Evolutionary conservation across 2,888 invertebrate genomes (phyloP), one percentile per base, ranked within the genome.

Genomic region (Apodemia duryi): DNA sequence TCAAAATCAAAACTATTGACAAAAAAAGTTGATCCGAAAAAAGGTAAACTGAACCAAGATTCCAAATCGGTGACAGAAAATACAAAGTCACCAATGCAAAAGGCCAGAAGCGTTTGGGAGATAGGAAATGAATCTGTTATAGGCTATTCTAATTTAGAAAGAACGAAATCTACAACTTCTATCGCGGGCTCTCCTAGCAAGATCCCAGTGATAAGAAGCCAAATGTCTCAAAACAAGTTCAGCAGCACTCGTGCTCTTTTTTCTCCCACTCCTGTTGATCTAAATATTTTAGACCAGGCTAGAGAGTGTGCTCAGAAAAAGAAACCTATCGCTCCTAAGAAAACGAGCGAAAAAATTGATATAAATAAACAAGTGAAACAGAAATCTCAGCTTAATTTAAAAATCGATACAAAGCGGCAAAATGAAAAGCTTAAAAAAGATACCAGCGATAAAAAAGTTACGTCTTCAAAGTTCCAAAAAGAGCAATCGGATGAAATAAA

Each of bases 141-240:
- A 28, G 60, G 38, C 72, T 75, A 82, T 71, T 77, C 88, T 54
- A 83, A 80, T 73, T 80, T 92, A 74, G 91, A 92, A 76, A 86
- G 92, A 75, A 92, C 92, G 41, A 89, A 82, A 75, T 92, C 92
- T 64, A 87, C 86, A 61, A 91, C 91, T 86, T 91, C 91, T 91
- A 91, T 92, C 86, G 84, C 92, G 84, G 89, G 92, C 74, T 93
- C 93, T 86, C 91, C 92, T 63, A 94, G 94, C 78, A 93, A 93
- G 87, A 94, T 94, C 83, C 94, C 94, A 78, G 92, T 94, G 87
- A 91, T 92, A 75, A 89, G 92, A 81, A 87, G 91, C 82, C 91
- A 91, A 77, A 86, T 91, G 85, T 84, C 90, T 69, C 90, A 86
- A 63, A 85, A 85, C 71, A 92, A 91, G 74, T 91, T 92, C 73